phyloP scores from a whole-genome alignment of 2,797 vertebrate genomes.

The Tenualosa ilisha region DNA sequence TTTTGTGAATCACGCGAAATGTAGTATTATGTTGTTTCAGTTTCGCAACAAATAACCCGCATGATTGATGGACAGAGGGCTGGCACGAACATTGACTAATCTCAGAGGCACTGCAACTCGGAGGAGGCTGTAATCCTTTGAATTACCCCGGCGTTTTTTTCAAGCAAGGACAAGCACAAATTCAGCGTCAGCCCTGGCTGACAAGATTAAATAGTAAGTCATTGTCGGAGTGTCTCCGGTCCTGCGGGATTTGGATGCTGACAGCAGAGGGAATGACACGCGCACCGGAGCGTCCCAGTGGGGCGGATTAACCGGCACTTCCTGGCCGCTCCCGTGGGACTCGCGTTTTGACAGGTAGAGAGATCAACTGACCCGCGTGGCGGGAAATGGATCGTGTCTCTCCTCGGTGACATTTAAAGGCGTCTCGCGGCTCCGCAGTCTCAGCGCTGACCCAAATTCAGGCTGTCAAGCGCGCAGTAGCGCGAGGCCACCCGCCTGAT shows the following conservation, averaged over 20 bases:
- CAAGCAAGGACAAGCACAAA: slow-evolving; percentile 45
- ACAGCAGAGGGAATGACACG: background rate
- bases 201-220: slow-evolving; percentile 50
- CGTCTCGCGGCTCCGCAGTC: background rate
- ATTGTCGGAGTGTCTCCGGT: slow-evolving; percentile 25
- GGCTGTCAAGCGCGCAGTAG: background rate
- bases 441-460: slow-evolving; percentile 3
- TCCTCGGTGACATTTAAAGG: background rate
- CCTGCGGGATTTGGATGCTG: slow-evolving; percentile 25
- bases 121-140: slow-evolving; percentile 51
- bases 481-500: background rate
- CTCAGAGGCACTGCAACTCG: slow-evolving; percentile 41
- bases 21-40: background rate
- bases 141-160: slow-evolving; percentile 46
- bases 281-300: slow-evolving; percentile 11
- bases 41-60: background rate
- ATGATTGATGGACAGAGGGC: slow-evolving; percentile 26
- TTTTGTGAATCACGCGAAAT: slow-evolving; percentile 6
- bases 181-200: slow-evolving; percentile 40
- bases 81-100: slow-evolving; percentile 48
- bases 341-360: slow-evolving; percentile 2
- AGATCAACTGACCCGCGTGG: slow-evolving; percentile 8
- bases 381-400: background rate
- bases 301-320: slow-evolving; percentile 22
- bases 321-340: background rate